phyloP scores from a whole-genome alignment of 2,113 vertebrate genomes.

The Phyllostomus discolor region DNA sequence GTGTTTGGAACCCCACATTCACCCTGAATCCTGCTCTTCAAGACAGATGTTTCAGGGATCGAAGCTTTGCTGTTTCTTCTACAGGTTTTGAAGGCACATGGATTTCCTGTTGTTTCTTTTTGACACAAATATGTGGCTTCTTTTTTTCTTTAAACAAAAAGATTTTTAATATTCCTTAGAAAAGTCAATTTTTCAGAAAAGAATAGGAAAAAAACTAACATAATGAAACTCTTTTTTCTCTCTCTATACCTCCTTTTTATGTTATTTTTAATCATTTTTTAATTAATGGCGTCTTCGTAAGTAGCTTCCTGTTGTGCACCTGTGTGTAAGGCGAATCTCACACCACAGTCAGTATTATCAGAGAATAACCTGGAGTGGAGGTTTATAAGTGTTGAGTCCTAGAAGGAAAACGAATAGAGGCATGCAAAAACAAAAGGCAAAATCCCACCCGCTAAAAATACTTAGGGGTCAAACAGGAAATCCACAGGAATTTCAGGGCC shows the following conservation, averaged over 20 bases:
- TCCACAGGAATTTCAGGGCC: neutral
- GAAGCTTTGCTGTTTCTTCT: neutral
- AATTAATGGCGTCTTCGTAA: neutral
- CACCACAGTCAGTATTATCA: too few relatives aligned
- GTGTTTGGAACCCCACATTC: neutral
- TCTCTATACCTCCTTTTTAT: too few relatives aligned
- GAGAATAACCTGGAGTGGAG: neutral
- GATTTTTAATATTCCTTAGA: neutral
- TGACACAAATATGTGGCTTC: neutral
- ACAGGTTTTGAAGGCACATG: neutral
- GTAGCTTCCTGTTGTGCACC: neutral
- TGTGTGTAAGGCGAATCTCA: neutral
- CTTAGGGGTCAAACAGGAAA: neutral
- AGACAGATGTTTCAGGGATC: neutral
- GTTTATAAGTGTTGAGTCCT: neutral
- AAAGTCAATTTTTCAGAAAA: slow-evolving; percentile 41
- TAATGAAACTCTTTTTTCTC: neutral
- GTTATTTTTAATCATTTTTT: too few relatives aligned
- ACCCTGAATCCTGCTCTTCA: neutral
- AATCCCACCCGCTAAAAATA: neutral
- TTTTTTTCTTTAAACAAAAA: slow-evolving; percentile 30
- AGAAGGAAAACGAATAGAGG: neutral
- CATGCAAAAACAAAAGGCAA: too few relatives aligned
- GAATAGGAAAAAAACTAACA: neutral
- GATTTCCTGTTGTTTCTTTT: neutral